These are phyloP conservation scores for Cecropterus lyciades DNA, from an alignment of 1,140 invertebrate genomes.

Conservation along the genomic window DNA sequence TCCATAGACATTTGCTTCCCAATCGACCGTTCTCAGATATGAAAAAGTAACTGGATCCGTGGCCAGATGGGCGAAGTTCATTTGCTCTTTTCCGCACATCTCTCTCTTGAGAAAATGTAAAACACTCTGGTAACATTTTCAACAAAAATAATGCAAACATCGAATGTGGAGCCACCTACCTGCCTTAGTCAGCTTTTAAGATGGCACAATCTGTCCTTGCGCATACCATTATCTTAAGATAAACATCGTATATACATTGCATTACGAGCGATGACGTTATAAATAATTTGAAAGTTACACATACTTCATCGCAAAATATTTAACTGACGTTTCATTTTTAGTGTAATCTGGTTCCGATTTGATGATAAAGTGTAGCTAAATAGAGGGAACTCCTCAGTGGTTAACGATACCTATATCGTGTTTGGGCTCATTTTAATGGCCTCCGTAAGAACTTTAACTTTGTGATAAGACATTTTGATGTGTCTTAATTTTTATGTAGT, in stretches of 20 bases:
- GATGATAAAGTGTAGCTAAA: no score
- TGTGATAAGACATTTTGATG: no score
- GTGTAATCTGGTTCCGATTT: no score
- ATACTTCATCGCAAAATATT: background rate
- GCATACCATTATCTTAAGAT: conserved; percentile 28
- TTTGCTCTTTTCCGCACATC: background rate
- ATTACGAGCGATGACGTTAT: background rate
- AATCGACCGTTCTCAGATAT: no score
- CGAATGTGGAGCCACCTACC: conserved; percentile 33
- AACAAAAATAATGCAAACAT: conserved; percentile 8
- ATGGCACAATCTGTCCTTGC: conserved; percentile 28
- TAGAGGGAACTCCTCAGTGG: no score
- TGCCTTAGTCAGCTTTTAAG: conserved; percentile 38
- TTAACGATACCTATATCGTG: no score
- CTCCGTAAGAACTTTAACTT: no score
- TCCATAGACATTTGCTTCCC: background rate
- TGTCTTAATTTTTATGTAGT: no score
- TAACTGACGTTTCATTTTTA: no score
- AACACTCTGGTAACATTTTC: conserved; percentile 25
- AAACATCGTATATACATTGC: conserved; percentile 34
- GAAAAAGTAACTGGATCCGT: no score
- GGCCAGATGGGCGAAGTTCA: no score
- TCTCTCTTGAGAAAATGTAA: conserved; percentile 1
- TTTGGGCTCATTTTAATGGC: no score
- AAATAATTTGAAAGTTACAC: background rate